These are phyloP conservation scores for Xanthia togata DNA, from an alignment of 2,888 invertebrate species.

Conservation along the genomic window DNA sequence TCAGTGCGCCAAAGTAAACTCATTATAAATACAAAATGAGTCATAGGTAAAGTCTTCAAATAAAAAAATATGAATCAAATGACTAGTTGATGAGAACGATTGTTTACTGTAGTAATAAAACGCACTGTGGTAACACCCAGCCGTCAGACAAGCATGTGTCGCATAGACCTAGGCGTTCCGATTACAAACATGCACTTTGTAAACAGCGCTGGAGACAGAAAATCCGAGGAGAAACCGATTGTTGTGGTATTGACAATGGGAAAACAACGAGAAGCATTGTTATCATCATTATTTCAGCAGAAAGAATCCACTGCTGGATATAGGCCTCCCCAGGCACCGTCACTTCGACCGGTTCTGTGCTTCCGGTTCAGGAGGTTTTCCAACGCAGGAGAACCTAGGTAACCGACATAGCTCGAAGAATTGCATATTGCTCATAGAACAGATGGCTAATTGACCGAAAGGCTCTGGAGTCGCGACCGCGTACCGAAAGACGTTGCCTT, in stretches of 20 bases:
- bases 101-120: neutral
- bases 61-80: neutral
- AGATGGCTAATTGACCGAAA: too few species aligned
- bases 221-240: neutral
- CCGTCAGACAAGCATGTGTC: neutral
- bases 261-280: neutral
- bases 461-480: too few species aligned
- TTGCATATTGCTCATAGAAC: too few species aligned
- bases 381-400: too few species aligned
- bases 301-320: too few species aligned
- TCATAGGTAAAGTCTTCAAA: slow-evolving; percentile 12
- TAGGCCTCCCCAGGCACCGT: too few species aligned
- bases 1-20: neutral
- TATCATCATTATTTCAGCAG: too few species aligned
- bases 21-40: neutral
- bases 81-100: neutral
- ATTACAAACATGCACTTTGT: neutral
- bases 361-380: too few species aligned
- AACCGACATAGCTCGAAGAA: too few species aligned
- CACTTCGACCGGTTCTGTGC: too few species aligned
- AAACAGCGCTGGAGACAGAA: neutral
- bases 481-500: too few species aligned
- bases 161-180: neutral
- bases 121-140: neutral
- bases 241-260: neutral